Percentiles rank a stretch among this genome's conserved stretches.
phyloP scores from a whole-genome alignment of 1,140 invertebrate species.

The Drosophila tani region DNA sequence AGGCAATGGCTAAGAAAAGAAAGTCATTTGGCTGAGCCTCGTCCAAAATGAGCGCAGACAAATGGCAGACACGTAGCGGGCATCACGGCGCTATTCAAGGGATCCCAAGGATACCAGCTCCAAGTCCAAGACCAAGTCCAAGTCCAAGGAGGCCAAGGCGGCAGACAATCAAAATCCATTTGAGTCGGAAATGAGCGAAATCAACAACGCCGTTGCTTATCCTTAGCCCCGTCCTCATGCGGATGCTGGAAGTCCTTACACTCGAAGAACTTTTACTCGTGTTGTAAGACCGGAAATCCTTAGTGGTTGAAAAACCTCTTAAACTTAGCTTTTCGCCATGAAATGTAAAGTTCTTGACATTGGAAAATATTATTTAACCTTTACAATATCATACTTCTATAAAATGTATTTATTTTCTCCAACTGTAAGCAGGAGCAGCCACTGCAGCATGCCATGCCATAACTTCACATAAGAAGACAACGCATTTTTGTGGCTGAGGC shows the following conservation, averaged over 20 bases:
- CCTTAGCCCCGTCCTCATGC: constrained; percentile 15
- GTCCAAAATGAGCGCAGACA: constrained; percentile 73
- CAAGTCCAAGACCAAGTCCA: constrained; percentile 8
- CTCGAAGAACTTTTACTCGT: not conserved
- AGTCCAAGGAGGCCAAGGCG: constrained; percentile 41
- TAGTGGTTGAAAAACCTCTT: not conserved
- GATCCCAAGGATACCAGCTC: constrained; percentile 5
- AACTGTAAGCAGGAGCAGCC: constrained; percentile 1
- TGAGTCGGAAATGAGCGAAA: constrained; percentile 79
- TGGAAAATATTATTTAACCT: not conserved
- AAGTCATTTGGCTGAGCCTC: constrained; percentile 67
- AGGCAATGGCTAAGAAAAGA: constrained; percentile 65
- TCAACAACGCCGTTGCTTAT: constrained; percentile 58
- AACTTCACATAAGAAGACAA: constrained; percentile 44
- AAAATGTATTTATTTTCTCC: not conserved
- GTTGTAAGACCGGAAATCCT: not conserved
- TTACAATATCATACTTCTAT: not conserved
- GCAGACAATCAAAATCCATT: constrained; percentile 82
- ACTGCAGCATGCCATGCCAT: constrained; percentile 42
- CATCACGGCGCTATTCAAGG: constrained; percentile 36
- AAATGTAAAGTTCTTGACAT: too few species aligned
- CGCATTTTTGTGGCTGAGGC: constrained; percentile 40
- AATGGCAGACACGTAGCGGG: constrained; percentile 78
- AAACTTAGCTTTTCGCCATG: accelerated
- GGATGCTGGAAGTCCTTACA: not conserved